Evolutionary conservation across 2,888 invertebrate species (phyloP), one percentile per base, ranked within the genome.

Genomic region (Coremacera marginata): DNA sequence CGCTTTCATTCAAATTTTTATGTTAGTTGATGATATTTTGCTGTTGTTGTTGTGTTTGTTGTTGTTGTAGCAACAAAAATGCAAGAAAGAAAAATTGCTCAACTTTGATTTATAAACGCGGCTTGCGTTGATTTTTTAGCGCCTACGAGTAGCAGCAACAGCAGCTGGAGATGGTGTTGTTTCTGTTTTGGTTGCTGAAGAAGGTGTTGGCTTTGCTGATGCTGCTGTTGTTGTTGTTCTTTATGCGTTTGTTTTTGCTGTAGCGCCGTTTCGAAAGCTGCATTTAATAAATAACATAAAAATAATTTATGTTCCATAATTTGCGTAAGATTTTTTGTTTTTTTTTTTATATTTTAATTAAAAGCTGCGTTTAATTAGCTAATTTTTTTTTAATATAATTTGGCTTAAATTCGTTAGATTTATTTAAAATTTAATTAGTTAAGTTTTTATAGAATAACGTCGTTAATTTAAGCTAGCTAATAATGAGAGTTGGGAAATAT

Each of bases 301-400:
- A 81, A 77, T 82, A 83, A 85, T 84, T 81, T 84, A 83, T 84
- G 84, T 85, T 85, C 85, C 85, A 85, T 85, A 85, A 84, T 85
- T 85, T 76, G 71, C 60, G 37, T 8, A 22, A 68, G 51, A 25
- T 68, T 49, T 22, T 51, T 31, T 22, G 25, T 22, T 25, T 27
- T 51, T 3, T 49, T 44, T 63, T 16, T 63, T 34, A n/a, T 63
- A 5, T 63, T 44, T 44, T 44, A 44, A 44, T 44, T 11, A 11
- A 44, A 44, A 44, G 44, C 44, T 37, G 37, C 37, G 5, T 37
- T 37, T 37, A 37, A 37, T 37, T 37, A 37, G 8, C 37, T 37
- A 4, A n/a, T 37, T 5, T 44, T 44, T 44, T 44, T 44, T 44
- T 4, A 31, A 44, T 44, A 11, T 11, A 44, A 11, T 44, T 44